Evolutionary conservation across 92 coral and sea anemone species (phyloP).

Genomic region (Montipora capitata): DNA sequence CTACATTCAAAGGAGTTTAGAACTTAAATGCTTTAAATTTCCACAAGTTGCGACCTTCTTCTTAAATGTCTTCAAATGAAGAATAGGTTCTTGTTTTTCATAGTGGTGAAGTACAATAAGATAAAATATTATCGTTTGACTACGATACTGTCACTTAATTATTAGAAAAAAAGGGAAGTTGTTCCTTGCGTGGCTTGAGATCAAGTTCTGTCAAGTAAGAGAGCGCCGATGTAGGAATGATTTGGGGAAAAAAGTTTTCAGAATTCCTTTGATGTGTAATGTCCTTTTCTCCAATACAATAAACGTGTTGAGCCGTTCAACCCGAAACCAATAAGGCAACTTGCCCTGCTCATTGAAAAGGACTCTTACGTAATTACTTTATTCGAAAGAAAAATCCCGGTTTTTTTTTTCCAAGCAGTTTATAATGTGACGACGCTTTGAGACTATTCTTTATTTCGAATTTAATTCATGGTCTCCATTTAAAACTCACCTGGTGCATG

Average conservation of each 20-base stretch:
- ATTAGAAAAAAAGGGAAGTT: too few species aligned
- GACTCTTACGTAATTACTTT: not conserved
- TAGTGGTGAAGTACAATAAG: too few species aligned
- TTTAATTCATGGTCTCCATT: not conserved
- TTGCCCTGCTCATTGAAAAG: not conserved
- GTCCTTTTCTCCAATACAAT: not conserved
- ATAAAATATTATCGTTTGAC: too few species aligned
- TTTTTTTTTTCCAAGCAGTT: too few species aligned
- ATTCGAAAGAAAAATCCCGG: not conserved
- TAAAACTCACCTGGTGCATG: conserved; percentile 81
- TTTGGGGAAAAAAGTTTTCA: not conserved
- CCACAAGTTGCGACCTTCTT: not conserved
- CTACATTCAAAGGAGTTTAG: too few species aligned
- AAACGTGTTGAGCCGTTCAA: not conserved
- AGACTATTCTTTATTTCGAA: not conserved
- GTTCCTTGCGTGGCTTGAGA: too few species aligned
- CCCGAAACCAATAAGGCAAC: not conserved
- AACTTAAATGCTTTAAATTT: conserved; percentile 20
- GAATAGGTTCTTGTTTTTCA: too few species aligned
- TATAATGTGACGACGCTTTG: too few species aligned
- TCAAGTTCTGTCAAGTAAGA: too few species aligned
- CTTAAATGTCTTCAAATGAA: too few species aligned
- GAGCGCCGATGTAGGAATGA: too few species aligned
- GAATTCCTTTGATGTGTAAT: not conserved
- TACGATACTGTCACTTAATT: too few species aligned